These are phyloP conservation scores for Gallinago media DNA, from an alignment of 2,113 vertebrate species.

Conservation along the genomic window DNA sequence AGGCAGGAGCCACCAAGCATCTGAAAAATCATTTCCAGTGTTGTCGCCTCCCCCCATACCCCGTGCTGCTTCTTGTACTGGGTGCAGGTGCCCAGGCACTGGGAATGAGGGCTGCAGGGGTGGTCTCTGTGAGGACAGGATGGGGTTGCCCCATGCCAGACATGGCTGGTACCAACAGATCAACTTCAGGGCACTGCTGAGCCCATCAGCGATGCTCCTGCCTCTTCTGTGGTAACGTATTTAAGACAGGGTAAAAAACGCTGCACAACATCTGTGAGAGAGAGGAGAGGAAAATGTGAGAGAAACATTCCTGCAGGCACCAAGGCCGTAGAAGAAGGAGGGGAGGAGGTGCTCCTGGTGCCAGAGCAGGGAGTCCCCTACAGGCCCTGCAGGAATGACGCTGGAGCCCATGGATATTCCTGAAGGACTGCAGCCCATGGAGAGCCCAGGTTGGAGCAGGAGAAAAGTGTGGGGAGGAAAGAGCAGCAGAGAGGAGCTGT, in stretches of 20 bases:
- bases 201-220: background rate
- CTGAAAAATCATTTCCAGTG: background rate
- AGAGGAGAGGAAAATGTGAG: fast-evolving
- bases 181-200: background rate
- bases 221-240: too few relatives aligned
- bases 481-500: background rate
- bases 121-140: background rate
- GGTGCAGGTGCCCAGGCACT: background rate
- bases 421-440: background rate
- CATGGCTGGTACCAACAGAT: fast-evolving
- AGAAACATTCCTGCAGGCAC: background rate
- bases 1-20: fast-evolving
- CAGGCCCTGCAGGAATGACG: background rate
- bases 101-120: background rate
- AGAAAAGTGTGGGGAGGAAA: background rate
- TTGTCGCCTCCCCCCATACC: too few relatives aligned
- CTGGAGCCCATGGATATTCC: background rate
- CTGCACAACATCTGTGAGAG: background rate
- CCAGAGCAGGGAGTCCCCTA: background rate
- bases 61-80: fast-evolving
- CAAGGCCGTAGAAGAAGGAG: background rate
- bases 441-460: background rate
- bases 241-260: background rate
- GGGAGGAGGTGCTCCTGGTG: fast-evolving
- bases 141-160: fast-evolving